These are phyloP conservation scores for Hoplostethus mediterraneus DNA, from an alignment of 2,797 vertebrate species.

Conservation along the genomic window DNA sequence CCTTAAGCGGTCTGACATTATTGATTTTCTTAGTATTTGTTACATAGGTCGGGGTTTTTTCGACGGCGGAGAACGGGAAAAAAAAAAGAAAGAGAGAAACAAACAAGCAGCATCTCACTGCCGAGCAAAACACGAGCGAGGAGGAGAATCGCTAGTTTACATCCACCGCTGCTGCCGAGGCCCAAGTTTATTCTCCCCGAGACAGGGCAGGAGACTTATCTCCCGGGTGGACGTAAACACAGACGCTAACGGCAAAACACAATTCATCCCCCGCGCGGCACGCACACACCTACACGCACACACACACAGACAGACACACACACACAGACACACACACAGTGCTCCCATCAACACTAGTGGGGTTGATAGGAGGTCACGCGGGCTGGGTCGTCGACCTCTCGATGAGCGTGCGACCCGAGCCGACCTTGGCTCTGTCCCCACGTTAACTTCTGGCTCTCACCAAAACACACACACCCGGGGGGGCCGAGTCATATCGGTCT, in stretches of 20 bases:
- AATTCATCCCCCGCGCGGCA: slow-evolving; percentile 30
- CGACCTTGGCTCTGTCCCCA: slow-evolving; percentile 60
- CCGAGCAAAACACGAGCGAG: neutral
- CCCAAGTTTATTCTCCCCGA: slow-evolving; percentile 49
- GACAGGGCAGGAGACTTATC: slow-evolving; percentile 40
- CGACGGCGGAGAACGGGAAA: no score
- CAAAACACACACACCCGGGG: slow-evolving; percentile 50
- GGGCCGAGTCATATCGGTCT: slow-evolving; percentile 53
- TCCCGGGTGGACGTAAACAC: slow-evolving; percentile 47
- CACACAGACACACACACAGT: neutral
- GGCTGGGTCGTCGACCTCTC: slow-evolving; percentile 54
- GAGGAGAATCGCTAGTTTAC: slow-evolving; percentile 45
- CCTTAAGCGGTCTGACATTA: no score
- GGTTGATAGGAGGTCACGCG: slow-evolving; percentile 62
- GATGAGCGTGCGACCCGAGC: slow-evolving; percentile 60
- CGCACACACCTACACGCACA: neutral
- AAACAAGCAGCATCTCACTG: no score
- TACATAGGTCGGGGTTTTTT: no score
- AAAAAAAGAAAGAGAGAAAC: no score
- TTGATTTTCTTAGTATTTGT: no score
- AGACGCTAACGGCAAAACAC: slow-evolving; percentile 28
- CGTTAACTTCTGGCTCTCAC: slow-evolving; percentile 38
- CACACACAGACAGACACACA: neutral
- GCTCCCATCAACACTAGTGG: no score
- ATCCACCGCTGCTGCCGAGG: slow-evolving; percentile 27